Conservation (phyloP, 92 coral and sea anemone genomes). For the Porites rus region DNA sequence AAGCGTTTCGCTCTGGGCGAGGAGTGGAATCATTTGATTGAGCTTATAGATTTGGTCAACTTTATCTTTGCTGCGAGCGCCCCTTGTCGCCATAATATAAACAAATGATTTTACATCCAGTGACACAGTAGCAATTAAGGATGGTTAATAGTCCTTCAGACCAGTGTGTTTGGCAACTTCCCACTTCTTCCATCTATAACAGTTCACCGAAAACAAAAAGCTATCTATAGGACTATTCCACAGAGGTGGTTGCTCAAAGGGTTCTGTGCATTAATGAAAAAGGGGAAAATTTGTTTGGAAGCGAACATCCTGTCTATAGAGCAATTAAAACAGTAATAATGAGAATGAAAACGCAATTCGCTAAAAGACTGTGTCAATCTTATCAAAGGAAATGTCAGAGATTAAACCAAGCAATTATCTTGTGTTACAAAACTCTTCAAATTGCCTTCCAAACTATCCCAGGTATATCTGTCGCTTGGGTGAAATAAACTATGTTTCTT, state of each 20-base stretch:
- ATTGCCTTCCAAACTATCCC: constrained; percentile 63
- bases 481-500: neutral
- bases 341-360: constrained; percentile 71
- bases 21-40: constrained; percentile 17
- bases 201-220: neutral
- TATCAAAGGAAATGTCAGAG: constrained; percentile 79
- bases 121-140: constrained; percentile 81
- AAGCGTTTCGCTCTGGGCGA: neutral
- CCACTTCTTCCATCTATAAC: neutral
- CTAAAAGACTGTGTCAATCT: constrained; percentile 73
- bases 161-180: constrained; percentile 21
- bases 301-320: constrained; percentile 74
- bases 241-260: neutral
- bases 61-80: constrained; percentile 46
- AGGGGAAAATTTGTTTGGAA: constrained; percentile 41
- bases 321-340: constrained; percentile 86
- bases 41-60: constrained; percentile 39
- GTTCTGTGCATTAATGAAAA: neutral
- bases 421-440: constrained; percentile 69
- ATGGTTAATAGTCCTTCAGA: constrained; percentile 59
- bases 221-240: neutral
- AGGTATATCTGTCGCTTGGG: constrained; percentile 11
- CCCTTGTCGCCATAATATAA: constrained; percentile 78
- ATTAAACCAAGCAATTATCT: constrained; percentile 79
- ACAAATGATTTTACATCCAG: constrained; percentile 70